Percentiles rank a stretch among this genome's conserved stretches.
Evolutionary conservation across 2,113 vertebrate genomes (phyloP).

Genomic region (Larimichthys polyactis): DNA sequence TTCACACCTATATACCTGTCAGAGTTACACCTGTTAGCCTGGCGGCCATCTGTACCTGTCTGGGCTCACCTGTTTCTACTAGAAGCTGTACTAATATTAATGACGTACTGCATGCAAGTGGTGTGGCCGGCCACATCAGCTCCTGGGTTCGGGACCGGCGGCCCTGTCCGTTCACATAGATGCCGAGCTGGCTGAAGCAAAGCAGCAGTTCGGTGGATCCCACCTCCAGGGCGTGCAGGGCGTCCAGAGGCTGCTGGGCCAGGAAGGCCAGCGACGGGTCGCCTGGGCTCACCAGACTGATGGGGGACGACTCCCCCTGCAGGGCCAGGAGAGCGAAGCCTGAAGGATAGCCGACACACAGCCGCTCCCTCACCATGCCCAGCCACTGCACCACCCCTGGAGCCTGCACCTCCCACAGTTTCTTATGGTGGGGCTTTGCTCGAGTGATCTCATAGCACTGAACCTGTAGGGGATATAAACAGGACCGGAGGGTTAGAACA

Average conservation of each 20-base stretch:
- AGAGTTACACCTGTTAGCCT: too few species aligned
- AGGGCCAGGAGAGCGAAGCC: conserved; percentile 95
- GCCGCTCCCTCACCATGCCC: conserved; percentile 90
- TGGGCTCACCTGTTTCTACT: background rate
- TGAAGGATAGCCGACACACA: conserved; percentile 95
- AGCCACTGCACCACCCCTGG: conserved; percentile 94
- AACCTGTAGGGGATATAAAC: conserved; percentile 67
- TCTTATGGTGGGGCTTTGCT: conserved; percentile 90
- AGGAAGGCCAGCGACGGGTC: conserved; percentile 96
- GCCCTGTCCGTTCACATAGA: conserved; percentile 96
- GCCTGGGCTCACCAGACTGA: conserved; percentile 92
- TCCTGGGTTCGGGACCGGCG: conserved; percentile 93
- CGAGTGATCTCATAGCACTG: conserved; percentile 93
- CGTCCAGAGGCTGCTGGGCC: conserved; percentile 92
- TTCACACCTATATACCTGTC: too few species aligned
- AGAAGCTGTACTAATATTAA: background rate
- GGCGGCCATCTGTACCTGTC: background rate
- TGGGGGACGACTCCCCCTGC: conserved; percentile 93
- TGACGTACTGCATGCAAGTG: conserved; percentile 95
- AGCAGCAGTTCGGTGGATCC: conserved; percentile 91
- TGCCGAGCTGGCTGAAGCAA: conserved; percentile 96
- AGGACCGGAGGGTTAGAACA: background rate
- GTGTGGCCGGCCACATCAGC: conserved; percentile 97
- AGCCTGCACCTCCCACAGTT: conserved; percentile 90
- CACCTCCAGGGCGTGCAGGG: conserved; percentile 94